Evolutionary conservation across 1,140 invertebrate species (phyloP).

Genomic region (Berghia stephanieae): DNA sequence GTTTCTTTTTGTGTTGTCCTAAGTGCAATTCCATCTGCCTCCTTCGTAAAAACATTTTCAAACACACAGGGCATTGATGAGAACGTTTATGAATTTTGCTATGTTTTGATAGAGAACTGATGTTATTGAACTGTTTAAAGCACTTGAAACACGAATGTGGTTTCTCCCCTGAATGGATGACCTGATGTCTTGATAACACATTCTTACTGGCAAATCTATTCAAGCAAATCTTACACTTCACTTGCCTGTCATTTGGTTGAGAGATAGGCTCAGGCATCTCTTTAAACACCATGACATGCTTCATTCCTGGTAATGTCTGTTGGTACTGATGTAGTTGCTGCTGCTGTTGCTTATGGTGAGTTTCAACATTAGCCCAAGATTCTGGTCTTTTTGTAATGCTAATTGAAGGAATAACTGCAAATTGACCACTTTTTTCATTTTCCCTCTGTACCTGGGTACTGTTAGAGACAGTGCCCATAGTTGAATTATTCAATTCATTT

Average conservation of each 20-base stretch:
- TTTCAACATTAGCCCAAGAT: too few relatives aligned
- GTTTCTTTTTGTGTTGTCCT: conserved; percentile 23
- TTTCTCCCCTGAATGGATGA: conserved; percentile 12
- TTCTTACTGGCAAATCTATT: conserved; percentile 16
- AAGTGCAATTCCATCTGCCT: conserved; percentile 19
- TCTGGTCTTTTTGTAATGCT: too few relatives aligned
- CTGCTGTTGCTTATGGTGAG: too few relatives aligned
- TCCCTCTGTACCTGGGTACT: too few relatives aligned
- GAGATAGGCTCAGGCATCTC: neutral
- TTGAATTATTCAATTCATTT: too few relatives aligned
- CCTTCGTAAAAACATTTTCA: conserved; percentile 12
- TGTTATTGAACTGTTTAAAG: conserved; percentile 23
- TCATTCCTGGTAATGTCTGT: too few relatives aligned
- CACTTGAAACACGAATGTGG: conserved; percentile 1
- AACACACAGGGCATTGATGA: conserved; percentile 26
- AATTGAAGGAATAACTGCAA: too few relatives aligned
- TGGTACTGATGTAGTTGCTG: too few relatives aligned
- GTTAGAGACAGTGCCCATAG: too few relatives aligned
- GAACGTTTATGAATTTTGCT: conserved; percentile 13
- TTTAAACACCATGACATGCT: too few relatives aligned
- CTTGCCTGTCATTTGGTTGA: neutral
- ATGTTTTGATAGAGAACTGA: conserved; percentile 24
- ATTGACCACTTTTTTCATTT: too few relatives aligned
- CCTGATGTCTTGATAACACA: conserved; percentile 25
- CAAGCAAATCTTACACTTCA: conserved; percentile 15